Conservation (phyloP, 2,888 invertebrate species). For the Dasysyrphus albostriatus region DNA sequence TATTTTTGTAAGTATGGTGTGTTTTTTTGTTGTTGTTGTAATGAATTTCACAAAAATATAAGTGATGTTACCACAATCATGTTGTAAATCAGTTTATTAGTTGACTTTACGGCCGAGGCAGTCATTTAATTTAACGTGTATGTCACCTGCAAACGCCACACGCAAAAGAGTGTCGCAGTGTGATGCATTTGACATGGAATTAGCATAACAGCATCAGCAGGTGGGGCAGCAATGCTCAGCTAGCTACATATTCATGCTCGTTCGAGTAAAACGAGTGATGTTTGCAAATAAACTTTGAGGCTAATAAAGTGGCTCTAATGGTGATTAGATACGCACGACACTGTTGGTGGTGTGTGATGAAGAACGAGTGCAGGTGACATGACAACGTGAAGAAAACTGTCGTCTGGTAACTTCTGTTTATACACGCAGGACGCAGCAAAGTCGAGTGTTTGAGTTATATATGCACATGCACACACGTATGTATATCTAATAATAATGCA, state of each 20-base stretch:
- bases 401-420: constrained; percentile 56
- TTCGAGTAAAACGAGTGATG: constrained; percentile 64
- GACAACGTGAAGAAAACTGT: constrained; percentile 52
- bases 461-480: constrained; percentile 17
- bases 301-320: constrained; percentile 71
- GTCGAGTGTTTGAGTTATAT: constrained; percentile 30
- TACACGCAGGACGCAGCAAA: constrained; percentile 3
- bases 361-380: constrained; percentile 59
- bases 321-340: constrained; percentile 63
- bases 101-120: constrained; percentile 26
- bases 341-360: constrained; percentile 39
- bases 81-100: constrained; percentile 70
- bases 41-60: constrained; percentile 44
- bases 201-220: constrained; percentile 65
- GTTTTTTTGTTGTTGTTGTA: constrained; percentile 8
- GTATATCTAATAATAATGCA: constrained; percentile 31
- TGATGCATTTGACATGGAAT: constrained; percentile 59
- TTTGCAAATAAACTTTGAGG: constrained; percentile 73
- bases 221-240: constrained; percentile 57
- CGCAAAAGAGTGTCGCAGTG: constrained; percentile 37
- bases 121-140: constrained; percentile 26
- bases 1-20: not conserved
- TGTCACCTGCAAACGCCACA: constrained; percentile 48
- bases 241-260: constrained; percentile 61
- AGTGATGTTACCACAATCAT: constrained; percentile 56